Evolutionary conservation across 2,113 vertebrate species (phyloP).

Genomic region (Vulpes ferrilata): DNA sequence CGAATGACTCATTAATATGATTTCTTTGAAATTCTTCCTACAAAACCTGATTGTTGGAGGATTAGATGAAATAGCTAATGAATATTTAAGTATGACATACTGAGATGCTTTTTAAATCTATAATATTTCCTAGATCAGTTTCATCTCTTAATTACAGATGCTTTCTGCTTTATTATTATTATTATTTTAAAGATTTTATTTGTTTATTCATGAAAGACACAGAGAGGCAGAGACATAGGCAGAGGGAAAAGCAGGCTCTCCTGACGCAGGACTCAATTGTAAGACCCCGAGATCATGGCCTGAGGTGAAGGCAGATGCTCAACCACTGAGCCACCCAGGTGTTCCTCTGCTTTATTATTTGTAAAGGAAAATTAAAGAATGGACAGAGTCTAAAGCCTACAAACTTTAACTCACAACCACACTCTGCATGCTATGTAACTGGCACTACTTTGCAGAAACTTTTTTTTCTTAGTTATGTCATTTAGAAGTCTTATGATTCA

Average conservation of each 20-base stretch:
- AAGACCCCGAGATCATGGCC: no score
- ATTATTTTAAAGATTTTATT: no score
- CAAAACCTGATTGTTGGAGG: background rate
- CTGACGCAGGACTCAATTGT: no score
- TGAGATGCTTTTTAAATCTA: background rate
- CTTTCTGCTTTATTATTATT: conserved; percentile 43
- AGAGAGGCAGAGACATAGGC: no score
- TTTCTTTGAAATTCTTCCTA: background rate
- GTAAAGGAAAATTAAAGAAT: background rate
- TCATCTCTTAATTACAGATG: conserved; percentile 1
- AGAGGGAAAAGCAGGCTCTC: no score
- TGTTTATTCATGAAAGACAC: no score
- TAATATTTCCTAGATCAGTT: background rate
- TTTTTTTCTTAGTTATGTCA: background rate
- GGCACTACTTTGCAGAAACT: background rate
- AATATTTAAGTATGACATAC: background rate
- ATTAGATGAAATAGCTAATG: conserved; percentile 46
- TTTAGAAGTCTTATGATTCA: conserved; percentile 59
- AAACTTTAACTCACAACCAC: background rate
- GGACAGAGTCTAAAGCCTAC: background rate
- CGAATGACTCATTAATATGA: background rate
- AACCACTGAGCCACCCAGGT: no score
- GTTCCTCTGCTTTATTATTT: conserved; percentile 46
- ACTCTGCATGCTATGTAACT: background rate
- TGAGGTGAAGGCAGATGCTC: no score